These are phyloP conservation scores for Mus caroli DNA, from an alignment of 2,797 vertebrate species.

Conservation along the genomic window DNA sequence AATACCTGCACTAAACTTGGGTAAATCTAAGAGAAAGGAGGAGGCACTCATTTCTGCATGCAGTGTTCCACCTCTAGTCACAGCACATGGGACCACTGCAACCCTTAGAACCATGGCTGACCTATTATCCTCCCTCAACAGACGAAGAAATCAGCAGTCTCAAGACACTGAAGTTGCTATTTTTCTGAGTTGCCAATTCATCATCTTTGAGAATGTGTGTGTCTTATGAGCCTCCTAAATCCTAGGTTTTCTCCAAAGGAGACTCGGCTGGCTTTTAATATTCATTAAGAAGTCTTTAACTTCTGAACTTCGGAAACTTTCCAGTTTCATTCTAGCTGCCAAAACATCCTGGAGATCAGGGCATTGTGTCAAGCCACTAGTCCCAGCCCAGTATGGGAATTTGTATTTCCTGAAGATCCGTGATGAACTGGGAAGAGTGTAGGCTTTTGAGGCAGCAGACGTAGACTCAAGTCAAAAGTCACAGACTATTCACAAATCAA, in stretches of 20 bases:
- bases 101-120: background rate
- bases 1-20: background rate
- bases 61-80: background rate
- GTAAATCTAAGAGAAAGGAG: background rate
- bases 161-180: background rate
- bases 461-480: background rate
- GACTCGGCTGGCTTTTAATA: background rate
- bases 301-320: background rate
- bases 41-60: background rate
- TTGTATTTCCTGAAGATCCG: background rate
- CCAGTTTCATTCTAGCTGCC: background rate
- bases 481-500: background rate
- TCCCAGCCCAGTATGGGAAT: background rate
- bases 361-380: accelerated
- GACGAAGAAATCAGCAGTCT: background rate
- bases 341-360: background rate
- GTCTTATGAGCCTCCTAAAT: background rate
- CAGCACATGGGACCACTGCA: background rate
- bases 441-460: background rate
- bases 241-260: background rate
- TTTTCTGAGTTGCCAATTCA: background rate
- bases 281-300: background rate
- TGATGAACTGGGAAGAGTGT: background rate
- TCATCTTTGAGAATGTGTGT: background rate
- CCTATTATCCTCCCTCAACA: background rate